Percentiles rank a stretch among this genome's conserved stretches.
Evolutionary conservation across 2,797 vertebrate genomes (phyloP).

Genomic region (Anas georgica): DNA sequence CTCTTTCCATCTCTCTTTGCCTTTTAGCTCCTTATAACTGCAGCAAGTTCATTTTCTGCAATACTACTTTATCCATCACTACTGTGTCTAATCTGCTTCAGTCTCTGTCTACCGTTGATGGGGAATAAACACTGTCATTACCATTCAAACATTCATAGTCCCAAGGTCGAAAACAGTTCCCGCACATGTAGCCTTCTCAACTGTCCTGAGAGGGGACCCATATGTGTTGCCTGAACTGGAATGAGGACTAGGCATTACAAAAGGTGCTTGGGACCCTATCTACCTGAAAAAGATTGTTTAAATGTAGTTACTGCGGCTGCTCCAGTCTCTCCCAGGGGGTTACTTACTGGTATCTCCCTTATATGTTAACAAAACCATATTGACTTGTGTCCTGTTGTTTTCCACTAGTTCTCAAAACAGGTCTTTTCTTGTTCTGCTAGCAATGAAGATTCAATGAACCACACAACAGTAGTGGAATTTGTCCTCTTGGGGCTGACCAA

Average conservation of each 20-base stretch:
- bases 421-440: background rate
- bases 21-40: too few relatives aligned
- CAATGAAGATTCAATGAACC: constrained; percentile 27
- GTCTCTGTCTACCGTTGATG: background rate
- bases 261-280: background rate
- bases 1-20: too few relatives aligned
- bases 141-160: background rate
- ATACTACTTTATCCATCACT: background rate
- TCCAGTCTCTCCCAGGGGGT: background rate
- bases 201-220: background rate
- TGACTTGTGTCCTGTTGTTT: background rate
- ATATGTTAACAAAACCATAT: background rate
- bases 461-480: constrained; percentile 46
- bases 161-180: background rate
- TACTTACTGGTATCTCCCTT: background rate
- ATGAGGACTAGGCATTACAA: background rate
- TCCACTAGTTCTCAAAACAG: background rate
- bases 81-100: background rate
- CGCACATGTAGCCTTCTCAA: background rate
- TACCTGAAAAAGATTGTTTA: background rate
- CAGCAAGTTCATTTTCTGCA: background rate
- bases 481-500: constrained; percentile 45
- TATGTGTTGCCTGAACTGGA: background rate
- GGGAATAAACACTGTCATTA: background rate
- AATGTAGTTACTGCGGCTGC: background rate